Conservation (phyloP, 1,140 invertebrate genomes). For the Lineus longissimus region DNA sequence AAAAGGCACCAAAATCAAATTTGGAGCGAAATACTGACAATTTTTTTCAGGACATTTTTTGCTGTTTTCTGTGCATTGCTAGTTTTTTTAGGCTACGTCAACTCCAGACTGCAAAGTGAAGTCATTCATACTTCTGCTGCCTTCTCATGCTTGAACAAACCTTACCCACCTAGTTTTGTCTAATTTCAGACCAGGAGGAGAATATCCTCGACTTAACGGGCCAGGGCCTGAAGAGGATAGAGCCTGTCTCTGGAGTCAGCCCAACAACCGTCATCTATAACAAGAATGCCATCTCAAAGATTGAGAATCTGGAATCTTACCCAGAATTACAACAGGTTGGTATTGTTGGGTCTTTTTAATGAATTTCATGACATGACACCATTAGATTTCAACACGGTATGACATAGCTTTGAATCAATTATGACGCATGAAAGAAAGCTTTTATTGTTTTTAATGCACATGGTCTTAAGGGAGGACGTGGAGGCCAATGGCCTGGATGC, state of each 20-base stretch:
- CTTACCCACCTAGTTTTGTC: not conserved
- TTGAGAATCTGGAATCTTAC: slow-evolving; percentile 82
- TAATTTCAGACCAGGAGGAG: not conserved
- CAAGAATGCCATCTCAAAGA: slow-evolving; percentile 79
- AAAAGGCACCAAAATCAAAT: no score
- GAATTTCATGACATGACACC: not conserved
- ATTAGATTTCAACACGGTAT: no score
- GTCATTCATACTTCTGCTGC: not conserved
- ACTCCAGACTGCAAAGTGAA: no score
- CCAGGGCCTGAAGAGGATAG: slow-evolving; percentile 51
- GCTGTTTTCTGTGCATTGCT: no score
- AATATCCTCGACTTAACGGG: slow-evolving; percentile 50
- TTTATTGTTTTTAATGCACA: no score
- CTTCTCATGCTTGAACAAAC: no score
- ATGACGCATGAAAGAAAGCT: not conserved
- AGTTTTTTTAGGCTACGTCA: no score
- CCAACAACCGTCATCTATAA: slow-evolving; percentile 74
- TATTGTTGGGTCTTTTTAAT: not conserved
- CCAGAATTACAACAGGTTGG: slow-evolving; percentile 76
- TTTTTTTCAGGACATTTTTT: no score
- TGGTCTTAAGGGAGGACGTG: no score
- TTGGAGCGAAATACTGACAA: no score
- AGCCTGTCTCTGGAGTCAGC: slow-evolving; percentile 50
- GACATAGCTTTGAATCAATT: not conserved
- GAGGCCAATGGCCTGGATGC: no score